A percentile compares a stretch with the other conserved stretches of the same genome.
phyloP scores from a whole-genome alignment of 2,888 invertebrate species.

The Ellobium chinense region DNA sequence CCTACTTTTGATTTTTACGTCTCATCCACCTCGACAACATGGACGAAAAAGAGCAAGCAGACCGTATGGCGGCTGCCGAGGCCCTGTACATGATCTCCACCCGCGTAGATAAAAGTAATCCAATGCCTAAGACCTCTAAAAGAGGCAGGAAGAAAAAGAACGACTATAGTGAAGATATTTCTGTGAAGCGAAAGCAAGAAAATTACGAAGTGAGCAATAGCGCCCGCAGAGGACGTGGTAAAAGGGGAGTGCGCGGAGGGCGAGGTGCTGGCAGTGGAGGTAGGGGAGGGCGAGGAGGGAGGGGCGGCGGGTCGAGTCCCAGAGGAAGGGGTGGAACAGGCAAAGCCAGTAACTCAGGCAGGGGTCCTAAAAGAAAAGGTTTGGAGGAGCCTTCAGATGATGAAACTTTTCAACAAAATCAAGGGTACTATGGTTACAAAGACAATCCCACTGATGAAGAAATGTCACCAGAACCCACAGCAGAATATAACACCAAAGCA shows the following conservation, averaged over 20 bases:
- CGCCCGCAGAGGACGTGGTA: conserved; percentile 22
- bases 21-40: conserved; percentile 46
- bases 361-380: background rate
- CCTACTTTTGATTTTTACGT: conserved; percentile 30
- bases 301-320: conserved; percentile 1
- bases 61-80: conserved; percentile 51
- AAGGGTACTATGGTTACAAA: background rate
- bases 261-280: conserved; percentile 10
- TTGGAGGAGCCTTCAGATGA: background rate
- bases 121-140: background rate
- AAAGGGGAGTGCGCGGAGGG: background rate
- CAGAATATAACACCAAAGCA: background rate
- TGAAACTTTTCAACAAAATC: background rate
- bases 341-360: background rate
- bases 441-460: background rate
- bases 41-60: conserved; percentile 51
- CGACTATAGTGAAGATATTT: background rate
- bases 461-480: background rate
- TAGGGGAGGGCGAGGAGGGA: conserved; percentile 1
- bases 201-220: background rate
- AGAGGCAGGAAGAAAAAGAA: conserved; percentile 21
- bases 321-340: conserved; percentile 11
- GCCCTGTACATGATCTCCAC: conserved; percentile 48
- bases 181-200: background rate
- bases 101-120: conserved; percentile 30